Conservation (phyloP, 1,140 invertebrate species). For the Telenomus remus region DNA sequence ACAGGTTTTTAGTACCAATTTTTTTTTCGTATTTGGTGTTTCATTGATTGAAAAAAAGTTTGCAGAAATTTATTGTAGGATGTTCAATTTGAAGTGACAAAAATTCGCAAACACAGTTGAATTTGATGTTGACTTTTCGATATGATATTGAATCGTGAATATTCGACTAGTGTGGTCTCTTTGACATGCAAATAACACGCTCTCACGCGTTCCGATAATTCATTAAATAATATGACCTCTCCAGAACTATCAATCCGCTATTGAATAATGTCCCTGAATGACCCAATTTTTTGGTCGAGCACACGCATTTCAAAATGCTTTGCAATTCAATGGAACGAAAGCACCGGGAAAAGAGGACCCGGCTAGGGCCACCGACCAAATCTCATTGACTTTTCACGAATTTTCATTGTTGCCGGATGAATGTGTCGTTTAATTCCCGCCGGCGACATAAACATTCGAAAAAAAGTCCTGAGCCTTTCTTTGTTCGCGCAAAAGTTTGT, state of each 20-base stretch:
- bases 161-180: constrained; percentile 39
- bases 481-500: too few relatives aligned
- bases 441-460: background rate
- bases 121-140: background rate
- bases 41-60: too few relatives aligned
- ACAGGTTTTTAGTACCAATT: too few relatives aligned
- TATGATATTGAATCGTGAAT: constrained; percentile 25
- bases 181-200: constrained; percentile 32
- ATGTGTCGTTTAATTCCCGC: constrained; percentile 4
- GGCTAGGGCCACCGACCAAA: background rate
- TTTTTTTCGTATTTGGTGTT: too few relatives aligned
- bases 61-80: too few relatives aligned
- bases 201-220: constrained; percentile 28
- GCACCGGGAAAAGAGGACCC: background rate
- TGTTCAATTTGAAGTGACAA: background rate
- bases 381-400: constrained; percentile 35
- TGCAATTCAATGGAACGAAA: constrained; percentile 23
- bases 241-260: constrained; percentile 9
- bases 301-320: constrained; percentile 11
- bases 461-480: background rate
- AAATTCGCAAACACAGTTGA: background rate
- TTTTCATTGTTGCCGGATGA: constrained; percentile 22
- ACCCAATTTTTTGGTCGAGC: constrained; percentile 31
- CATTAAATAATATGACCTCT: constrained; percentile 20
- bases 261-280: constrained; percentile 17